Evolutionary conservation across 1,140 invertebrate species (phyloP).

Genomic region (Arctopsyche grandis): DNA sequence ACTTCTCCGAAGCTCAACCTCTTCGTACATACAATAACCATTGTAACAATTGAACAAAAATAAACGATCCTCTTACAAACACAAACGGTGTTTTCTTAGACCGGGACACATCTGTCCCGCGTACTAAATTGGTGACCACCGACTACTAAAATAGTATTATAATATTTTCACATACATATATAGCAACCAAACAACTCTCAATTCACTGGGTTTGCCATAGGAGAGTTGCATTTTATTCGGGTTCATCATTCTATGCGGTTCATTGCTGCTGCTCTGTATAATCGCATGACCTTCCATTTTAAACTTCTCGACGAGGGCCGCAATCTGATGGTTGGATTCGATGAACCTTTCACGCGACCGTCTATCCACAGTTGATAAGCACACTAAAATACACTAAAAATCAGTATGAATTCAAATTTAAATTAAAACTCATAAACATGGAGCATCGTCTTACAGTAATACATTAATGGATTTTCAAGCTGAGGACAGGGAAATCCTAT

Average conservation of each 20-base stretch:
- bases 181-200: slow-evolving; percentile 78
- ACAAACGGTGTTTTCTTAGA: no score
- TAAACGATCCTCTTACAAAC: no score
- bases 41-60: no score
- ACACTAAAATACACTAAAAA: slow-evolving; percentile 70
- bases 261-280: slow-evolving; percentile 61
- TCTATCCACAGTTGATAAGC: slow-evolving; percentile 90
- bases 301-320: slow-evolving; percentile 90
- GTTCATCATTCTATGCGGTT: slow-evolving; percentile 62
- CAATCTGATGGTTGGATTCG: slow-evolving; percentile 93
- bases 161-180: slow-evolving; percentile 69
- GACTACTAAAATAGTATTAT: no score
- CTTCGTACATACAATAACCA: no score
- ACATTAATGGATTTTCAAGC: slow-evolving; percentile 92
- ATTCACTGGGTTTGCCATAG: slow-evolving; percentile 77
- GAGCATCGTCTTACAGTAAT: slow-evolving; percentile 78
- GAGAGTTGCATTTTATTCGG: slow-evolving; percentile 75
- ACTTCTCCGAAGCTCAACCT: no score
- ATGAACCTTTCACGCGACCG: slow-evolving; percentile 88
- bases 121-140: no score
- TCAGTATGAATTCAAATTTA: not conserved
- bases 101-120: no score
- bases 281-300: slow-evolving; percentile 75
- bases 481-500: slow-evolving; percentile 94
- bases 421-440: not conserved